Conservation (phyloP, 2,797 vertebrate genomes). For the Agapornis canus region DNA sequence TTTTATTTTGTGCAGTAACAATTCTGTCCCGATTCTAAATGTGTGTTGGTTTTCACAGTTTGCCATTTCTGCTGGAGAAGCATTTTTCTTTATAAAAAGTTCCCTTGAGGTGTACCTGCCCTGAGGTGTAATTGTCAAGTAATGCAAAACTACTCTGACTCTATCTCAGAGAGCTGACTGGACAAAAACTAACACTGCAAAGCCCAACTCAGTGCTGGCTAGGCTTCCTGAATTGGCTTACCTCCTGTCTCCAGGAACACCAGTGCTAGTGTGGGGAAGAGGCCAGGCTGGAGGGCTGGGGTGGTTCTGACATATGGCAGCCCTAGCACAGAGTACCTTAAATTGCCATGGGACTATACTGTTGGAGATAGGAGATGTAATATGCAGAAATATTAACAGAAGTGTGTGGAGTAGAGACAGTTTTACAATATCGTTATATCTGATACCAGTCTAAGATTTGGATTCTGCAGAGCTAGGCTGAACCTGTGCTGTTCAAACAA, state of each 20-base stretch:
- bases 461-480: background rate
- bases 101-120: background rate
- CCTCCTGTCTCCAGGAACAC: background rate
- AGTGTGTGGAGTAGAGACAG: background rate
- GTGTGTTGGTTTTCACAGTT: background rate
- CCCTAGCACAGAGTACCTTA: background rate
- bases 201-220: background rate
- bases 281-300: background rate
- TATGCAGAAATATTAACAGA: background rate
- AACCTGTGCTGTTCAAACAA: background rate
- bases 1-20: background rate
- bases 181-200: background rate
- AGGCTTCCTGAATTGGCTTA: background rate
- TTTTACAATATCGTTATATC: background rate
- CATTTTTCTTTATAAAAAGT: background rate
- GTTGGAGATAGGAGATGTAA: background rate
- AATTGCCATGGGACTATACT: background rate
- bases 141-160: background rate
- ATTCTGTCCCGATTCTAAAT: background rate
- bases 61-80: background rate
- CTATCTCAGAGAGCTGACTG: background rate
- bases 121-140: background rate
- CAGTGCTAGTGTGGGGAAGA: accelerated
- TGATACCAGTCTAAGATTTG: background rate
- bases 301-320: background rate